These are phyloP conservation scores for Diprion similis DNA, from an alignment of 1,140 invertebrate genomes.

Conservation along the genomic window DNA sequence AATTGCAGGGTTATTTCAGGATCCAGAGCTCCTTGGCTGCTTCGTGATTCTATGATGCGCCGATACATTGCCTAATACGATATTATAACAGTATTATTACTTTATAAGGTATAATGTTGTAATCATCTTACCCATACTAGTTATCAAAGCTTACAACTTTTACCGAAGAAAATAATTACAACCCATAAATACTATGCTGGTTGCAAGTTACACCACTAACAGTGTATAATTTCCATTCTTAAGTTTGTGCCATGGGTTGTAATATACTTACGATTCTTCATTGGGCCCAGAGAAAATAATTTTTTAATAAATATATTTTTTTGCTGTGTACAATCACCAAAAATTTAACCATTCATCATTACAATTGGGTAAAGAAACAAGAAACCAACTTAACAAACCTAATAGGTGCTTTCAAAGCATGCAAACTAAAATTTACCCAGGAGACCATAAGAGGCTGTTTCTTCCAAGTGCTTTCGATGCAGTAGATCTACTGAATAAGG, in stretches of 20 bases:
- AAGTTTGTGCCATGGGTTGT: neutral
- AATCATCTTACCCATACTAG: too few species aligned
- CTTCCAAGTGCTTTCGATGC: constrained; percentile 42
- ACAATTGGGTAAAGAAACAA: too few species aligned
- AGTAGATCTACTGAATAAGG: neutral
- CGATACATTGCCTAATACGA: constrained; percentile 80
- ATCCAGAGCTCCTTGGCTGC: constrained; percentile 73
- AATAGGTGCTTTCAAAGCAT: neutral
- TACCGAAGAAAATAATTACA: too few species aligned
- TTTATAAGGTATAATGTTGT: constrained; percentile 13
- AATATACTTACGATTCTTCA: neutral
- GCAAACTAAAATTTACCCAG: neutral
- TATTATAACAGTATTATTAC: constrained; percentile 20
- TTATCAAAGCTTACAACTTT: too few species aligned
- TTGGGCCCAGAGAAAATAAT: neutral
- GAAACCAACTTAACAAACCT: neutral
- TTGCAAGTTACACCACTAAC: neutral
- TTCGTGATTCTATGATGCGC: constrained; percentile 77
- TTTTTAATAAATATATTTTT: neutral
- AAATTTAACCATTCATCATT: neutral
- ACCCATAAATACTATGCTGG: neutral
- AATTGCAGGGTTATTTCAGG: constrained; percentile 88
- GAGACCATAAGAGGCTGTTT: constrained; percentile 51
- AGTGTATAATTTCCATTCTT: neutral
- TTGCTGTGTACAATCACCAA: neutral